Evolutionary conservation across 2,888 invertebrate species (phyloP), one percentile per base, ranked within the genome.

Genomic region (Bhutanitis thaidina): DNA sequence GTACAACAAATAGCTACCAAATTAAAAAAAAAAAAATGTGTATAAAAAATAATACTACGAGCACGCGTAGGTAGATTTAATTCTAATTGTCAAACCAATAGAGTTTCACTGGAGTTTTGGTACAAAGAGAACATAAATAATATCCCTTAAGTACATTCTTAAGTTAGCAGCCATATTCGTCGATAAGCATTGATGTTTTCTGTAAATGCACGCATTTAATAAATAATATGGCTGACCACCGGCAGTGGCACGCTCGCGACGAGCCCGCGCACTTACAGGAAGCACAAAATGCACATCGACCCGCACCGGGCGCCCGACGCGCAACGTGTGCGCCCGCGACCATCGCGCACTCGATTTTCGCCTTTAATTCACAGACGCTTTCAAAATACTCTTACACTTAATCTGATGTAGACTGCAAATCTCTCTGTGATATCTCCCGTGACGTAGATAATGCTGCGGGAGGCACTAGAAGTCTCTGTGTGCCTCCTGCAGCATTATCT

Each of bases 21-120:
- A 59, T 49, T n/a, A n/a, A n/a, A 56, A 59, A 60, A 53, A 60
- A 30, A 9, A 57, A 58, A 59, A 60, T 48, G 56, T 57, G 54
- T 58, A 56, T 56, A 60, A 59, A n/a, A 60, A 62, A 57, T 52
- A 61, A 61, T 58, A 46, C 59, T 59, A 59, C 56, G 53, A 40
- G 52, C 54, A 53, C 55, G 57, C 60, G 55, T 52, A 52, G 52
- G 13, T 27, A 34, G 12, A 12, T 10, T 7, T 49, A 48, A 41
- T 37, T 34, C 47, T 53, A 58, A 54, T 27, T 40, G 56, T 53
- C 48, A 57, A 57, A 55, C 53, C 55, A 55, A 59, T 55, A 57
- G 49, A 43, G 43, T 44, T 56, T 65, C 67, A 65, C 67, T 64
- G 65, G 65, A 62, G 60, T 63, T 60, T 51, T 45, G 59, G 57